Evolutionary conservation across 2,888 invertebrate species (phyloP), one percentile per base, ranked within the genome.

Genomic region (Eupithecia pulchellata): DNA sequence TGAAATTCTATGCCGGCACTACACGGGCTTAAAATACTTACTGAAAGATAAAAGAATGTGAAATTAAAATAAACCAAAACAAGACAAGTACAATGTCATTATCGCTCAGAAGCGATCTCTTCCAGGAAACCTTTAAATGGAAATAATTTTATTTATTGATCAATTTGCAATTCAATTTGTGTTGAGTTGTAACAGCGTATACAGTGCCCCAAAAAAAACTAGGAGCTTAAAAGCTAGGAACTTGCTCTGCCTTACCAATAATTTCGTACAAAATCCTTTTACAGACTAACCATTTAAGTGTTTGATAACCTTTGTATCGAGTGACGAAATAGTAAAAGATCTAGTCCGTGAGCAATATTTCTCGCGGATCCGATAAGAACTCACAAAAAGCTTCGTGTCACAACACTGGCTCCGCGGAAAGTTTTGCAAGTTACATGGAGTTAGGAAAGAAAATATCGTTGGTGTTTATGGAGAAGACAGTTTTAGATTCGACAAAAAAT

Each of bases 311-410:
- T 90, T 88, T 89, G 85, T 77, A 79, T 82, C 79, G 80, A 82
- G 78, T 89, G 88, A 83, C 82, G 89, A 90, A 89, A 91, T 83
- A 81, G 82, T 82, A 83, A 83, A 81, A 80, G 83, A 86, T 88
- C 88, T 90, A 87, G 88, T 87, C 85, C 87, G 86, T 83, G 90
- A 87, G 84, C 85, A 86, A 87, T 89, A 88, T 87, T 89, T 88
- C 87, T 86, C 84, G 84, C 85, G 84, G 85, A 83, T 82, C 81
- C 86, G 93, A 93, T 93, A 92, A 91, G 88, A 82, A 82, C 89
- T 89, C 86, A 84, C 87, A 89, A 90, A 89, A 89, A 87, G 87
- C 80, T 81, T 82, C 80, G 84, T 91, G 91, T 89, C 92, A 87
- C 86, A 91, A 89, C 86, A 83, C 82, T 85, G 83, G 82, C 82